phyloP scores from a whole-genome alignment of 2,113 vertebrate species.

The Colaptes auratus region DNA sequence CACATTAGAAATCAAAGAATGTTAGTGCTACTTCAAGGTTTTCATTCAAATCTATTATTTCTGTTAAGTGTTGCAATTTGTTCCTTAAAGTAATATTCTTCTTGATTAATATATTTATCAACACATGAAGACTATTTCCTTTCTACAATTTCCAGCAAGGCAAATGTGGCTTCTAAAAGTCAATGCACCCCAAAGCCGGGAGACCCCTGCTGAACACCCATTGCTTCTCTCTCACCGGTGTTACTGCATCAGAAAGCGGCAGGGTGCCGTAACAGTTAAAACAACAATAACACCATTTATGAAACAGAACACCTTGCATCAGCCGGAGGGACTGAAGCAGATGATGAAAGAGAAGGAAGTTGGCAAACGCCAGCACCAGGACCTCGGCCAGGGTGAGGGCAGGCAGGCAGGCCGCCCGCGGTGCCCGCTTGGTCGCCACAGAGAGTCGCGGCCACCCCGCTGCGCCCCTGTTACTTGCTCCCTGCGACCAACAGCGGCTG shows the following conservation, averaged over 20 bases:
- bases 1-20: not conserved
- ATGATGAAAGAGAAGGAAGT: not conserved
- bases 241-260: accelerated
- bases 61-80: accelerated
- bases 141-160: accelerated
- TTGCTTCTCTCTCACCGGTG: accelerated
- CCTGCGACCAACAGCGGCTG: not conserved
- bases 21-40: not conserved
- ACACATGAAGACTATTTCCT: not conserved
- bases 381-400: not conserved
- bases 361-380: not conserved
- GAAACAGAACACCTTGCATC: constrained; percentile 10
- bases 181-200: accelerated
- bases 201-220: not conserved
- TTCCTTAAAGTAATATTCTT: not conserved
- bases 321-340: not conserved
- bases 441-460: not conserved
- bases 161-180: accelerated
- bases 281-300: not conserved
- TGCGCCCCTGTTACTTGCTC: not conserved
- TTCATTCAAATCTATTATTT: not conserved
- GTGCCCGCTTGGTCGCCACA: not conserved
- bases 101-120: not conserved
- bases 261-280: not conserved
- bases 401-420: not conserved